Evolutionary conservation across 1,140 invertebrate species (phyloP), one percentile per base, ranked within the genome.

Genomic region (Lepidurus couesii): DNA sequence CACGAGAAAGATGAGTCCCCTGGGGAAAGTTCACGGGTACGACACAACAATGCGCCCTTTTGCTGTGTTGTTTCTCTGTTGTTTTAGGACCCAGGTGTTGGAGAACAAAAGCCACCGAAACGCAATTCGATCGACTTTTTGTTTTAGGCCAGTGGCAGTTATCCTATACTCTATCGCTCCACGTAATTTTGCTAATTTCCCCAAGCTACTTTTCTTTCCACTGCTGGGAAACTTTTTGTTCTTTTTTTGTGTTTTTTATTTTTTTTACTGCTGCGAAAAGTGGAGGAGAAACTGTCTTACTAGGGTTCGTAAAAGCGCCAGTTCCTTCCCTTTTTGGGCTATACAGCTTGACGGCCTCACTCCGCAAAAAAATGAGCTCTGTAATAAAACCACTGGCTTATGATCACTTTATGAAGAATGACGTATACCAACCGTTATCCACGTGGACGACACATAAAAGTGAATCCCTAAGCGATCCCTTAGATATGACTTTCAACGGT

Each of bases 41-140:
- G 53, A 21, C 53, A 65, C 53, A 65, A 65, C n/a, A 13, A 21
- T 65, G 13, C 21, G 13, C 16, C 16, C 13, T 8, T 65, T 65
- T 65, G 16, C 9, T 65, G 16, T 65, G 6, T 16, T 21, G 6
- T 21, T 65, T 65, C 53, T 65, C 21, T 65, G 16, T 16, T 16
- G 9, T 65, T 65, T 21, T 65, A 34, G 53, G 53, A 65, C 53
- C 13, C 53, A 65, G 53, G 53, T 65, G 53, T 21, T 16, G 16
- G 9, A 65, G n/a, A 65, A 21, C 16, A 65, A 65, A 65, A 9
- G 9, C 53, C n/a, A 65, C 21, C 53, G 21, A 16, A 65, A 65
- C n/a, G 53, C 53, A 65, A 65, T 65, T 65, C 53, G 53, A 65
- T 65, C 53, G 53, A 65, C 53, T 65, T 65, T 65, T 65, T 65